Percentiles rank a stretch among this genome's conserved stretches.
Evolutionary conservation across 2,113 vertebrate genomes (phyloP).

Genomic region (Pontoporia blainvillei): DNA sequence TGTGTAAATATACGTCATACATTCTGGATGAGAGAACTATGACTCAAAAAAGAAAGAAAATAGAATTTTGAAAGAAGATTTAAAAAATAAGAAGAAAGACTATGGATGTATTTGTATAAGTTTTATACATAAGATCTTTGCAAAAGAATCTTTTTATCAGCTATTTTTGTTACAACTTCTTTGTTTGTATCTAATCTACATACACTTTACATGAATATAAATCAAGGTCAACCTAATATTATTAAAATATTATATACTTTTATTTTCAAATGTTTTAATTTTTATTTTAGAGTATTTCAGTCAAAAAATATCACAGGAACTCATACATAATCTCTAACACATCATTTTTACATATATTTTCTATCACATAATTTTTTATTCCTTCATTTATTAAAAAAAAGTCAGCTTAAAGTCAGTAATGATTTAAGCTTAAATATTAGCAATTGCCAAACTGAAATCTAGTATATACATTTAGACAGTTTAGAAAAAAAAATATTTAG

Average conservation of each 20-base stretch:
- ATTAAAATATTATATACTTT: neutral
- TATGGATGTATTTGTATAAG: neutral
- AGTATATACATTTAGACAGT: conserved; percentile 3
- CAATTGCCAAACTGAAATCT: conserved; percentile 49
- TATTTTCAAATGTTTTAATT: neutral
- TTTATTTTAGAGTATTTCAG: neutral
- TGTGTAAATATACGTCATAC: neutral
- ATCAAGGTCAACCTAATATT: neutral
- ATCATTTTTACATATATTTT: neutral
- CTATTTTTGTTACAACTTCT: neutral
- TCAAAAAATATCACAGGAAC: neutral
- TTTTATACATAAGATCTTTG: neutral
- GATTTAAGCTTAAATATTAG: conserved; percentile 48
- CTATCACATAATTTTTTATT: neutral
- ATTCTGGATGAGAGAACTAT: neutral
- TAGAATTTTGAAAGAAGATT: neutral
- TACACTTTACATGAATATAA: neutral
- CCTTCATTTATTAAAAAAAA: neutral
- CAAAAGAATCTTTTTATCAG: neutral
- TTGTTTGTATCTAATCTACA: neutral
- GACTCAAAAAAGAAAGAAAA: neutral
- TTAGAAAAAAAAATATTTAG: neutral
- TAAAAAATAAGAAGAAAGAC: neutral
- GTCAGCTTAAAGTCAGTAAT: conserved; percentile 24
- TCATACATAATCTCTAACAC: neutral